phyloP scores from a whole-genome alignment of 2,113 vertebrate genomes.

The Plecturocebus donacophilus region DNA sequence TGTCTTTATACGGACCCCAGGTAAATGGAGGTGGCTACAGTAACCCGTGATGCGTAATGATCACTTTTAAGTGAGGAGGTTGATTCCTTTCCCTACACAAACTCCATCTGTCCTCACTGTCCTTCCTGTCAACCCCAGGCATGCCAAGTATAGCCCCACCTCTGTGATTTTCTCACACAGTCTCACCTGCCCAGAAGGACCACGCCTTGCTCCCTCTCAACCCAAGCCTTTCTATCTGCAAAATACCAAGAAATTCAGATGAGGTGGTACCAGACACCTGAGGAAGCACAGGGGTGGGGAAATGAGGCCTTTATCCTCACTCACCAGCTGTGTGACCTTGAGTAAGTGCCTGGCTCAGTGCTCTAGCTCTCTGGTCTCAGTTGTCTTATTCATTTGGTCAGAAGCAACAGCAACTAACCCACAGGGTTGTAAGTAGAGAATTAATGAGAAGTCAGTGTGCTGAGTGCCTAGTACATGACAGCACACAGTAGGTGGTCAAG shows the following conservation, averaged over 20 bases:
- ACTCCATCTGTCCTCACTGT: neutral
- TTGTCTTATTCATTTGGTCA: neutral
- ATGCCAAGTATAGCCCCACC: no score
- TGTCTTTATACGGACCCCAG: neutral
- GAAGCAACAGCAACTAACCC: neutral
- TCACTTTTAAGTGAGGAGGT: neutral
- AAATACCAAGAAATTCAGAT: neutral
- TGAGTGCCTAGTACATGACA: neutral
- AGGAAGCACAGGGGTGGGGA: no score
- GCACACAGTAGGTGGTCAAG: neutral
- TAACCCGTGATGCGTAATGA: neutral
- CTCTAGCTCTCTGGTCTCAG: neutral
- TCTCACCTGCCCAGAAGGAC: neutral
- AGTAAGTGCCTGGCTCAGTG: neutral
- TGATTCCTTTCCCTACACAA: neutral
- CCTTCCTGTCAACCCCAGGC: neutral
- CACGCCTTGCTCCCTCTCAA: neutral
- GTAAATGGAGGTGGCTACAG: neutral
- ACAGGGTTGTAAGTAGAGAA: neutral
- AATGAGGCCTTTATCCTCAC: neutral
- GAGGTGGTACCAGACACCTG: fast-evolving
- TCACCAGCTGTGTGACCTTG: no score
- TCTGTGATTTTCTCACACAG: neutral
- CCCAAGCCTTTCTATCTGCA: neutral
- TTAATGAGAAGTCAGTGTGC: neutral